A percentile compares a stretch with the other conserved stretches of the same genome.
phyloP scores from a whole-genome alignment of 1,140 invertebrate genomes.

The Zophobas morio region DNA sequence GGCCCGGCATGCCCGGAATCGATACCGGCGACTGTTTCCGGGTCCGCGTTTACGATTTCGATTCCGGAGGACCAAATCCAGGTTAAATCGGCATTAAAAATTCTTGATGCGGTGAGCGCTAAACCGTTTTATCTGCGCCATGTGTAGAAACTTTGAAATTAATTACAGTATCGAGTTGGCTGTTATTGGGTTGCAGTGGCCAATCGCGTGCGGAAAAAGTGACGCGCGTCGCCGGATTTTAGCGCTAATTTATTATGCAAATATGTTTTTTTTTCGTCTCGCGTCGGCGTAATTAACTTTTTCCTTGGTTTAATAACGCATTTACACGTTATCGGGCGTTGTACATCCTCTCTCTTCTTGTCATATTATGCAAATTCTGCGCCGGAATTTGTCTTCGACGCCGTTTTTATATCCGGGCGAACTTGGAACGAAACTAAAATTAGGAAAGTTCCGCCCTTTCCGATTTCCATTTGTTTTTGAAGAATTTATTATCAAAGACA shows the following conservation, averaged over 20 bases:
- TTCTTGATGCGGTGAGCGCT: slow-evolving; percentile 35
- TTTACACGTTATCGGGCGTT: slow-evolving; percentile 33
- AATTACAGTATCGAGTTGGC: slow-evolving; percentile 40
- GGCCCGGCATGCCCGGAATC: background rate
- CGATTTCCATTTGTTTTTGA: slow-evolving; percentile 41
- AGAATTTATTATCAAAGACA: slow-evolving; percentile 41
- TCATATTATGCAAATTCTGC: slow-evolving; percentile 39
- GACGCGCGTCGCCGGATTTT: slow-evolving; percentile 23
- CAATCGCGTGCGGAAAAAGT: slow-evolving; percentile 3
- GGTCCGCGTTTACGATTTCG: slow-evolving; percentile 12
- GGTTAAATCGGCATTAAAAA: slow-evolving; percentile 42
- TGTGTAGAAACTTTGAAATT: slow-evolving; percentile 39
- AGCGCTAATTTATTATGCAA: slow-evolving; percentile 38
- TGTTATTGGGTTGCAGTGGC: slow-evolving; percentile 9
- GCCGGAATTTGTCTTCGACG: slow-evolving; percentile 21
- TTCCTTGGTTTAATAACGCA: slow-evolving; percentile 42
- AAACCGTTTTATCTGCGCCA: slow-evolving; percentile 33
- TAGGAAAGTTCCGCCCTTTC: slow-evolving; percentile 40
- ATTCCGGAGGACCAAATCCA: background rate
- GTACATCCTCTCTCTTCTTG: slow-evolving; percentile 41
- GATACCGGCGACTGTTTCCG: background rate
- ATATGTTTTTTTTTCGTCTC: slow-evolving; percentile 37
- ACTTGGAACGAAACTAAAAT: slow-evolving; percentile 37
- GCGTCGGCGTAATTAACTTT: slow-evolving; percentile 37
- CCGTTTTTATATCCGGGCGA: slow-evolving; percentile 24